Percentiles rank a stretch among this genome's conserved stretches.
phyloP scores from a whole-genome alignment of 2,888 invertebrate genomes.

The Torymus auratus region DNA sequence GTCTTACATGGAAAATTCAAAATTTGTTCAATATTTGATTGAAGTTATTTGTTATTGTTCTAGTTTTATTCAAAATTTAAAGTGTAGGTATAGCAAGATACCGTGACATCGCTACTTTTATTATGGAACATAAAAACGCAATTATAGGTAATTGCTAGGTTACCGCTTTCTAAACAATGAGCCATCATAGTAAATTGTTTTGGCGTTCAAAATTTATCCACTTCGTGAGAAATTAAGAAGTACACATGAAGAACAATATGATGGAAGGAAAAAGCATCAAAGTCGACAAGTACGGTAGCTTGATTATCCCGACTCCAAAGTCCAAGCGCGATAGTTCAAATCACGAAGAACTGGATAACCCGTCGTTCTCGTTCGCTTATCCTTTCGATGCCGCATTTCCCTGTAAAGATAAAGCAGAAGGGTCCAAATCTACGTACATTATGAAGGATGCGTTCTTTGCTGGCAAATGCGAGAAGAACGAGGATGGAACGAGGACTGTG shows the following conservation, averaged over 20 bases:
- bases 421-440: not conserved
- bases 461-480: slow-evolving; percentile 78
- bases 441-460: slow-evolving; percentile 63
- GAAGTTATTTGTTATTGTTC: no score
- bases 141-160: no score
- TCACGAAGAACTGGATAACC: not conserved
- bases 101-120: no score
- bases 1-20: no score
- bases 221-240: no score
- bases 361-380: slow-evolving; percentile 23
- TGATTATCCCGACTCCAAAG: slow-evolving; percentile 32
- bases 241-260: not conserved
- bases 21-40: no score
- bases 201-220: not conserved
- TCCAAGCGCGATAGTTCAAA: not conserved
- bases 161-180: no score
- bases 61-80: no score
- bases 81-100: no score
- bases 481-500: slow-evolving; percentile 79
- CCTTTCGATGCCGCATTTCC: not conserved
- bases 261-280: slow-evolving; percentile 40
- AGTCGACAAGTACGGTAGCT: slow-evolving; percentile 55
- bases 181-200: not conserved
- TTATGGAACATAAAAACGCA: no score
- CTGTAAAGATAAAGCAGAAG: not conserved